Evolutionary conservation across 1,140 invertebrate species (phyloP).

Genomic region (Drosophila arawakana): DNA sequence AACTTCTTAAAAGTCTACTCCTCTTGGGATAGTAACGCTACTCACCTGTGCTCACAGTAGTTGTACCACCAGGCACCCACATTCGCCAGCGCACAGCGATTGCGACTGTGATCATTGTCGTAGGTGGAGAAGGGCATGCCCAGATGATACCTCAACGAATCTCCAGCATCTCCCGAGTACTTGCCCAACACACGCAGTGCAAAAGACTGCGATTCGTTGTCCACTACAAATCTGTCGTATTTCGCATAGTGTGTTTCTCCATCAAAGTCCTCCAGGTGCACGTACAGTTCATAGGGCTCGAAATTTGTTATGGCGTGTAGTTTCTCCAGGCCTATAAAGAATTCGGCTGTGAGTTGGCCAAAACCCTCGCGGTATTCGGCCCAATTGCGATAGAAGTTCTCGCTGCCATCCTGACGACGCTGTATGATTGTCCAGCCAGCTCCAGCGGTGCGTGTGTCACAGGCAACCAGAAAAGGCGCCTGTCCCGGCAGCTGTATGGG

Average conservation of each 20-base stretch:
- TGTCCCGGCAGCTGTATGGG: conserved; percentile 51
- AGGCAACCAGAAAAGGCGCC: conserved; percentile 50
- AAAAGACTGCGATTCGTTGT: conserved; percentile 87
- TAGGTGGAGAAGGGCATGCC: conserved; percentile 63
- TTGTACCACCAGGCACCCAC: conserved; percentile 89
- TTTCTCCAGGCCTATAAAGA: conserved; percentile 87
- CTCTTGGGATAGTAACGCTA: background rate
- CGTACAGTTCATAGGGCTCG: conserved; percentile 87
- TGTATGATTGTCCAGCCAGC: conserved; percentile 88
- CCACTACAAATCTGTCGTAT: conserved; percentile 88
- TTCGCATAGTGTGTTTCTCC: conserved; percentile 86
- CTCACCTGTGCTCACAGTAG: conserved; percentile 70
- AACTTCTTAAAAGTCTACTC: background rate
- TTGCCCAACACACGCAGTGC: conserved; percentile 87
- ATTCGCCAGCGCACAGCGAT: conserved; percentile 88
- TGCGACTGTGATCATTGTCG: conserved; percentile 87
- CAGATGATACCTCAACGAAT: conserved; percentile 59
- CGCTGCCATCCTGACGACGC: conserved; percentile 87
- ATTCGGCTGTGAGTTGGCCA: conserved; percentile 87
- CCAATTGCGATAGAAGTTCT: conserved; percentile 88
- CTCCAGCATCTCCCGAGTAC: conserved; percentile 64
- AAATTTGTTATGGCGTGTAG: conserved; percentile 86
- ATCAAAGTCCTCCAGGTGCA: conserved; percentile 88
- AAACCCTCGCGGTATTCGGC: conserved; percentile 88
- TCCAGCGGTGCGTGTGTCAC: conserved; percentile 60